Evolutionary conservation across 2,888 invertebrate genomes (phyloP), one percentile per base, ranked within the genome.

Genomic region (Tenthredo mesomela): DNA sequence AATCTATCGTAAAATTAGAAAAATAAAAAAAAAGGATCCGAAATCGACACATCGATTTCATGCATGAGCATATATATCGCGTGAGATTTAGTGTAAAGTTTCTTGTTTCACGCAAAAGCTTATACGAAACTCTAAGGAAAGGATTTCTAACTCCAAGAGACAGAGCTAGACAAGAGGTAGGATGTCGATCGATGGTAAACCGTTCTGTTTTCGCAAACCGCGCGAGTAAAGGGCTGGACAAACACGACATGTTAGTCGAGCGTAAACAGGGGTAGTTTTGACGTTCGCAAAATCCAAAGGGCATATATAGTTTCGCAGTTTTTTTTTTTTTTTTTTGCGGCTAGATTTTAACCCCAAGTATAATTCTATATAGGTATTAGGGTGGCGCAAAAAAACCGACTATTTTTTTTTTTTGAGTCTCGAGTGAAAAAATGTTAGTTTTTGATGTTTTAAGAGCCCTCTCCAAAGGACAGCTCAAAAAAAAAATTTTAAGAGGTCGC

Each of bases 21-120:
- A 18, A 54, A 50, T 2, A 54, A 54, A 7, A n/a, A 54, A 1
- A 18, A 50, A 50, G 33, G n/a, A 58, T 58, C 58, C 0, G 10
- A 61, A 61, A 61, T 61, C 25, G 75, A 21, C 75, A 37, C 25
- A 75, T 12, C 75, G 75, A 77, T 77, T 77, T 77, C n/a, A n/a
- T n/a, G 6, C 9, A n/a, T n/a, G 29, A 29, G 7, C 50, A 29
- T 25, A 25, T 15, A 50, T 15, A 50, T 47, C 50, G 47, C 50
- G 15, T 43, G 5, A 50, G 50, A 21, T 71, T 25, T 33, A n/a
- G n/a, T 6, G 21, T 37, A 33, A 77, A 77, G 29, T 77, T 77
- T 77, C 25, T 50, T 21, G 71, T 43, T 54, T n/a, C 40, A 18
- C 47, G n/a, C n/a, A 71, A 71, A 71, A 33, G n/a, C 54, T 67